A percentile compares a stretch with the other conserved stretches of the same genome.
Evolutionary conservation across 1,140 invertebrate genomes (phyloP).

Genomic region (Tetramorium parvispinum): DNA sequence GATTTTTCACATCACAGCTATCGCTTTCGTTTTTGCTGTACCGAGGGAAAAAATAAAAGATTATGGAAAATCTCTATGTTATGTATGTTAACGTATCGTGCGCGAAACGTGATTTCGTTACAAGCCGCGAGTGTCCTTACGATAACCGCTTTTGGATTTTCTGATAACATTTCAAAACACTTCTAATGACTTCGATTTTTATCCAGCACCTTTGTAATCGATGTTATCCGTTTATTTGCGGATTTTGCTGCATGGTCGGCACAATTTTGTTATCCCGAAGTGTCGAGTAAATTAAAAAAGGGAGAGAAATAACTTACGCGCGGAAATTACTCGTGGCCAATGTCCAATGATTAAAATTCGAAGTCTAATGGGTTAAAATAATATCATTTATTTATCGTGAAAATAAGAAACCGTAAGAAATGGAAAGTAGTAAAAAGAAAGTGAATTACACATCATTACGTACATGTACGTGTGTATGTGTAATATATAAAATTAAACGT

Average conservation of each 20-base stretch:
- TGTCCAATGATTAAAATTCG: constrained; percentile 63
- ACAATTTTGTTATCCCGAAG: background rate
- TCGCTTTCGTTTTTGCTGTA: background rate
- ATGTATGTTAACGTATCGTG: background rate
- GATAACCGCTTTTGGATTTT: constrained; percentile 8
- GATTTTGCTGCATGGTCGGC: background rate
- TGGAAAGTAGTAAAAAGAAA: background rate
- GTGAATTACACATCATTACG: background rate
- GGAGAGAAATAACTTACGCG: background rate
- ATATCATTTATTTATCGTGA: background rate
- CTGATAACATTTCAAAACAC: constrained; percentile 7
- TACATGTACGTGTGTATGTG: background rate
- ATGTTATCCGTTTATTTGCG: background rate
- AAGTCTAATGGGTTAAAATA: constrained; percentile 7
- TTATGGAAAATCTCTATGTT: background rate
- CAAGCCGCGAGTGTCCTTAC: background rate
- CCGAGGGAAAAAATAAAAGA: constrained; percentile 3
- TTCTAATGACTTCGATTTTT: background rate
- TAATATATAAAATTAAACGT: background rate
- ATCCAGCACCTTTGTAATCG: background rate
- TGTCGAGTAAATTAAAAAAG: background rate
- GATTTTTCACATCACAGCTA: constrained; percentile 8
- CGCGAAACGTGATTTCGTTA: constrained; percentile 19
- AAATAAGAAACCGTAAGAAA: constrained; percentile 28
- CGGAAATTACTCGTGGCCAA: constrained; percentile 61